phyloP scores from a whole-genome alignment of 2,113 vertebrate species.

The Oreochromis spilurus region DNA sequence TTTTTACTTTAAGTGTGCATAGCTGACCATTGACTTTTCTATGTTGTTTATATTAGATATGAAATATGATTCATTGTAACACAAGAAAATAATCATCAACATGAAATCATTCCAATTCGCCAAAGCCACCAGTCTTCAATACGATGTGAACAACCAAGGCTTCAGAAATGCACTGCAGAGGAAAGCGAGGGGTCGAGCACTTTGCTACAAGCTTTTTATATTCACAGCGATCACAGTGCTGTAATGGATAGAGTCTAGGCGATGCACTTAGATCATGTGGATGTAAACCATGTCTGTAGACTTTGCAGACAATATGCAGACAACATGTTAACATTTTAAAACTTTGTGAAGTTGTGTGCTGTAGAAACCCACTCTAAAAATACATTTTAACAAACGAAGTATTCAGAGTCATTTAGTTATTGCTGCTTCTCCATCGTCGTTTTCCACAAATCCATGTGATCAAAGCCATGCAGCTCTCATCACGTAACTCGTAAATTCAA shows the following conservation, averaged over 20 bases:
- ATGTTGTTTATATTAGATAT: neutral
- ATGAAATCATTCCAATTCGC: neutral
- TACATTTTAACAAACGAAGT: neutral
- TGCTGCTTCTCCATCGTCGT: neutral
- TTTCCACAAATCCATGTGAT: neutral
- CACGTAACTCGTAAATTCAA: neutral
- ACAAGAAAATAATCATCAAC: neutral
- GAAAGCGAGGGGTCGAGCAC: neutral
- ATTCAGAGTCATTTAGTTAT: neutral
- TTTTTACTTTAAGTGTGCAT: neutral
- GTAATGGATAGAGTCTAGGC: neutral
- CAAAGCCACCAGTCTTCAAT: neutral
- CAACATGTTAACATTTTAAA: neutral
- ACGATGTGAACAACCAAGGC: neutral
- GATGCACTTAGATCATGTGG: neutral
- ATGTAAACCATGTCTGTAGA: neutral
- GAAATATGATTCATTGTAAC: neutral
- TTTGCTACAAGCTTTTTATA: neutral
- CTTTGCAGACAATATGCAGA: neutral
- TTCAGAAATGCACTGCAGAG: neutral
- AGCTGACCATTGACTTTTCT: neutral
- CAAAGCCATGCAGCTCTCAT: neutral
- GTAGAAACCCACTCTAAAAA: neutral
- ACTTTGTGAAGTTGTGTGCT: neutral
- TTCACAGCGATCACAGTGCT: neutral